phyloP scores from a whole-genome alignment of 2,888 invertebrate genomes.

The Megalurothrips usitatus region DNA sequence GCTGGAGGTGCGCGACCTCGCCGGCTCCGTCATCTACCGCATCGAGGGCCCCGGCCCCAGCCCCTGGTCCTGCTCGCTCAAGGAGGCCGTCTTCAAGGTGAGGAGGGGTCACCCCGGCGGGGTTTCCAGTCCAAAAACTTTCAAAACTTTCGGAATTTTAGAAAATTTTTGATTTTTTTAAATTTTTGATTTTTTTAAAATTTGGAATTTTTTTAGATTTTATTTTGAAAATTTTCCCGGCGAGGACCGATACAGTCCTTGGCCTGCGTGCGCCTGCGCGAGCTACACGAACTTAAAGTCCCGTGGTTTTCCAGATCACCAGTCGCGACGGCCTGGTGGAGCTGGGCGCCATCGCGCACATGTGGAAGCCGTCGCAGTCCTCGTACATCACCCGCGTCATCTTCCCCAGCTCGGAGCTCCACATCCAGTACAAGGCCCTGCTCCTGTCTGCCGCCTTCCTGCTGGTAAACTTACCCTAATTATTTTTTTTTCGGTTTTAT shows the following conservation, averaged over 20 bases:
- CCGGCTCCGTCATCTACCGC: slow-evolving; percentile 44
- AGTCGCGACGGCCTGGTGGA: slow-evolving; percentile 34
- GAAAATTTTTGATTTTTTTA: too few relatives aligned
- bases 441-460: slow-evolving; percentile 50
- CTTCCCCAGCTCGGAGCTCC: slow-evolving; percentile 49
- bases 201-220: too few relatives aligned
- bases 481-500: too few relatives aligned
- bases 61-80: slow-evolving; percentile 46
- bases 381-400: slow-evolving; percentile 48
- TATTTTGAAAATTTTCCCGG: too few relatives aligned
- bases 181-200: too few relatives aligned
- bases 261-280: too few relatives aligned
- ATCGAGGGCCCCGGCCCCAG: slow-evolving; percentile 44
- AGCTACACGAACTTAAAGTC: too few relatives aligned
- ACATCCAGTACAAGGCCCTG: slow-evolving; percentile 49
- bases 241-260: too few relatives aligned
- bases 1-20: slow-evolving; percentile 44
- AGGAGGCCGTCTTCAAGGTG: slow-evolving; percentile 48
- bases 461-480: slow-evolving; percentile 45
- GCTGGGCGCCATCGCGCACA: slow-evolving; percentile 34
- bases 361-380: slow-evolving; percentile 33
- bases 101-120: neutral
- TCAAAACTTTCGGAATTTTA: too few relatives aligned
- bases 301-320: slow-evolving; percentile 32
- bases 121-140: too few relatives aligned